Percentiles rank a stretch among this genome's conserved stretches.
phyloP scores from a whole-genome alignment of 2,113 vertebrate genomes.

The Urocitellus parryii region DNA sequence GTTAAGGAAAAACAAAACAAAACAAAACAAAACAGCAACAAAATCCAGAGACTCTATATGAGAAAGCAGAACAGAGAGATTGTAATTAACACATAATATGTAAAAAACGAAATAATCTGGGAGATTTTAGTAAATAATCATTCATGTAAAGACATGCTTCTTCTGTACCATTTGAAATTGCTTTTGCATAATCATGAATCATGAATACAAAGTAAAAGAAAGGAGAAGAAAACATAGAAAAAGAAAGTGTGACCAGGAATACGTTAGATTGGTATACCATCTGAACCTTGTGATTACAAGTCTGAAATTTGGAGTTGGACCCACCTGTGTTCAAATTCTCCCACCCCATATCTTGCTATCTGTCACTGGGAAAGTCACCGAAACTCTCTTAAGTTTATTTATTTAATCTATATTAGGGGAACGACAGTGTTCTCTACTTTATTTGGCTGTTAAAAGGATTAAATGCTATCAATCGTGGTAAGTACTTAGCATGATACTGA shows the following conservation, averaged over 20 bases:
- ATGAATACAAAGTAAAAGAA: background rate
- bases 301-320: background rate
- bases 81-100: background rate
- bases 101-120: conserved; percentile 19
- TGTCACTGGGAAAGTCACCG: background rate
- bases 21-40: background rate
- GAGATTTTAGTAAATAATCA: conserved; percentile 46
- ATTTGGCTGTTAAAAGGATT: background rate
- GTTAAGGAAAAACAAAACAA: conserved; percentile 21
- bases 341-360: background rate
- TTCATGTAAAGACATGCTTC: background rate
- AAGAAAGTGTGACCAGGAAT: background rate
- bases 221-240: background rate
- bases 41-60: no score
- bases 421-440: background rate
- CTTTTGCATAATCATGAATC: background rate
- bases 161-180: background rate
- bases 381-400: background rate
- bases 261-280: background rate
- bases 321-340: background rate
- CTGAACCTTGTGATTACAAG: background rate
- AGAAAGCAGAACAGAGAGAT: background rate
- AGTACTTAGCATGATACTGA: background rate
- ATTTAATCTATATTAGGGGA: background rate
- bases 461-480: background rate